Evolutionary conservation across 1,140 invertebrate genomes (phyloP), one percentile per base, ranked within the genome.

Genomic region (Trichonephila inaurata): DNA sequence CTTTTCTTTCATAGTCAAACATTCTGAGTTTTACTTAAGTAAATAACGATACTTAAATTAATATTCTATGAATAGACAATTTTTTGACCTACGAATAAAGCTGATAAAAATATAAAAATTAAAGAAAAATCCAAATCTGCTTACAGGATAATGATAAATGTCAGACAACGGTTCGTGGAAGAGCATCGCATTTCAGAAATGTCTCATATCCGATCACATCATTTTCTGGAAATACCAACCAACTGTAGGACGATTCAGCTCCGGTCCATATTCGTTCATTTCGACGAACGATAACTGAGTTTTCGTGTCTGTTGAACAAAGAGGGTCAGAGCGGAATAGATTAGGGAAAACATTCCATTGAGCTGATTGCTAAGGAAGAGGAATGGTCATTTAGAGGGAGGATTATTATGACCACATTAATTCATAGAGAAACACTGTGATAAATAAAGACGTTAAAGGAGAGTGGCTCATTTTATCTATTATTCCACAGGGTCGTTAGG

Each of bases 261-360:
- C n/a, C n/a, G 72, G 72, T 28, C 33, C 33, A 18, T 77, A 33
- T 40, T 16, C 72, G 28, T 77, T 77, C 72, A 77, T 77, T 77
- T 40, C 72, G 72, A 33, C 33, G 72, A 40, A 40, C 28, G 72
- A 77, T 77, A 77, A 77, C 72, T 77, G 72, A 77, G 28, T 77
- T 77, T 77, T 28, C 28, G 5, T 64, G 62, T 64, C 14, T 19
- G 62, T 12, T 5, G 62, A 64, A 77, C 72, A 77, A 77, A 77
- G 72, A 77, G 72, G 72, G 72, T 77, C 28, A 33, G 10, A 40
- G 72, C 18, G 72, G 72, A 77, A 77, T 77, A 77, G 72, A 77
- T 77, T 77, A 77, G 72, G 33, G 72, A 77, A 77, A 77, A 77
- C 72, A 77, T 40, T 77, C 72, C 72, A 77, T 77, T 77, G 72